phyloP scores from a whole-genome alignment of 2,888 invertebrate genomes.

The Drosophila mayaguana region DNA sequence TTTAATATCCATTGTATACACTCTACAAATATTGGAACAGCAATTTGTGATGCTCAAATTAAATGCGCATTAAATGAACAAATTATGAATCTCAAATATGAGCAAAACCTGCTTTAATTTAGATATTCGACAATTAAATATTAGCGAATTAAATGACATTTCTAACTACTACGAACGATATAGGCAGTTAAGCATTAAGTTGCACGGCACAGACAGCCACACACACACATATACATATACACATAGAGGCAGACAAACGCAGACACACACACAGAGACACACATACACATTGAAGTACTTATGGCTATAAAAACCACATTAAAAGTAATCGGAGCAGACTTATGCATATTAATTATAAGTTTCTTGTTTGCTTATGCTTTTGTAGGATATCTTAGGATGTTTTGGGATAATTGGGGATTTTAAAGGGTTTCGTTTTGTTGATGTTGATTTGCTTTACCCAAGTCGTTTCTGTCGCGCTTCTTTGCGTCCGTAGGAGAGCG shows the following conservation, averaged over 20 bases:
- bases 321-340: slow-evolving; percentile 33
- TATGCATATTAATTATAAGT: slow-evolving; percentile 35
- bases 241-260: background rate
- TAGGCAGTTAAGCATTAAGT: slow-evolving; percentile 21
- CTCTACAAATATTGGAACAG: background rate
- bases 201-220: slow-evolving; percentile 45
- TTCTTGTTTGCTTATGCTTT: slow-evolving; percentile 5
- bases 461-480: slow-evolving; percentile 92
- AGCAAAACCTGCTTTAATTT: background rate
- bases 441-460: slow-evolving; percentile 87
- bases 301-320: slow-evolving; percentile 34
- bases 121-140: background rate
- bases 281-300: slow-evolving; percentile 10
- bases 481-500: slow-evolving; percentile 92
- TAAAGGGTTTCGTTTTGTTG: slow-evolving; percentile 16
- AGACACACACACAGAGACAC: slow-evolving; percentile 18
- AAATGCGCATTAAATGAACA: background rate
- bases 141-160: background rate
- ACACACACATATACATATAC: slow-evolving; percentile 33
- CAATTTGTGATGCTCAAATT: background rate
- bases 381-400: background rate
- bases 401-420: background rate
- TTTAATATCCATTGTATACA: background rate
- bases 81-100: background rate
- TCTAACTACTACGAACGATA: slow-evolving; percentile 1